Percentiles rank a stretch among this genome's conserved stretches.
phyloP scores from a whole-genome alignment of 2,797 vertebrate genomes.

The Clarias fuscus region DNA sequence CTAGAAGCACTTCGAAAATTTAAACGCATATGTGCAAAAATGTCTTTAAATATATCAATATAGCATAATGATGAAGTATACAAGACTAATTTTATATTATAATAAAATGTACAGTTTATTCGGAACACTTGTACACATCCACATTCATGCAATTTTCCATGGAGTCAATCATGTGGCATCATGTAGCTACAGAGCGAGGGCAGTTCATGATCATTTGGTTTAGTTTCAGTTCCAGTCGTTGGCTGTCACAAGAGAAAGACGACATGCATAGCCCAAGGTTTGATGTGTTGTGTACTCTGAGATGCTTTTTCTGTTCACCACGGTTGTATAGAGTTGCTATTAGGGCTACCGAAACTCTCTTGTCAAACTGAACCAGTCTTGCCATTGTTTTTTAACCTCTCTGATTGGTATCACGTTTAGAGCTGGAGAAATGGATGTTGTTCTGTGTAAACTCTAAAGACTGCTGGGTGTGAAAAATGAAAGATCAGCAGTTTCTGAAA shows the following conservation, averaged over 20 bases:
- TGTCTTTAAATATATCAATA: not conserved
- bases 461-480: not conserved
- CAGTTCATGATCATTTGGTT: not conserved
- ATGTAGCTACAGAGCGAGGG: too few relatives aligned
- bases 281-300: not conserved
- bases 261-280: not conserved
- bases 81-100: not conserved
- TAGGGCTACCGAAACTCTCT: not conserved
- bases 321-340: not conserved
- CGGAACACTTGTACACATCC: not conserved
- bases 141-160: not conserved
- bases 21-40: not conserved
- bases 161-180: not conserved
- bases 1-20: not conserved
- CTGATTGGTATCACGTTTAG: too few relatives aligned
- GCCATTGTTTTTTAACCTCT: not conserved
- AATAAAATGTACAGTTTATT: not conserved
- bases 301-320: not conserved
- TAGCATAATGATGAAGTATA: too few relatives aligned
- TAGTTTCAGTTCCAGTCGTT: not conserved
- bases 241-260: not conserved
- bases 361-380: not conserved
- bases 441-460: not conserved
- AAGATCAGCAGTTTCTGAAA: not conserved
- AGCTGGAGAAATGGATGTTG: not conserved